phyloP scores from a whole-genome alignment of 2,797 vertebrate species.

The Varecia variegata region DNA sequence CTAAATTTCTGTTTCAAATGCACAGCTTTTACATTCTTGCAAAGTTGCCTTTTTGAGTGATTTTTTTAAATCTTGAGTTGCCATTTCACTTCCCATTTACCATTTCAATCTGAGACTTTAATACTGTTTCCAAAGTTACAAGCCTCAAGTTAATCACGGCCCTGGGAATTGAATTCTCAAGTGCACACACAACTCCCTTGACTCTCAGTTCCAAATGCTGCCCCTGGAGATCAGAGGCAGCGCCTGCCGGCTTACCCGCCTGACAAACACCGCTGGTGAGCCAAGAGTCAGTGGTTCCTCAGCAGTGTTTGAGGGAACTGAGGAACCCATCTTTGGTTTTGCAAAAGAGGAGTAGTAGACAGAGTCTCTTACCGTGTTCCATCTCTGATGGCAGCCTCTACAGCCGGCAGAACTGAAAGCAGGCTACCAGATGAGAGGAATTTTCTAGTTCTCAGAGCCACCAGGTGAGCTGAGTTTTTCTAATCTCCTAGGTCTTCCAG shows the following conservation, averaged over 20 bases:
- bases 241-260: slow-evolving; percentile 7
- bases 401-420: neutral
- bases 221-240: slow-evolving; percentile 55
- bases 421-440: neutral
- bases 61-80: slow-evolving; percentile 55
- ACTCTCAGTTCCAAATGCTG: slow-evolving; percentile 68
- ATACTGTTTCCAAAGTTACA: slow-evolving; percentile 77
- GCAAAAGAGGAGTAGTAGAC: slow-evolving; percentile 42
- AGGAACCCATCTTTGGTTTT: slow-evolving; percentile 56
- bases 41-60: slow-evolving; percentile 37
- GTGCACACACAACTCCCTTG: slow-evolving; percentile 51
- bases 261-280: slow-evolving; percentile 75
- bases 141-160: slow-evolving; percentile 69
- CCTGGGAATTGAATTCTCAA: slow-evolving; percentile 75
- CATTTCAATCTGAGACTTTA: slow-evolving; percentile 64
- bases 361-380: neutral
- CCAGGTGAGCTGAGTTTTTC: neutral
- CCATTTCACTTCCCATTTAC: slow-evolving; percentile 54
- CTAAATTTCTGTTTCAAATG: slow-evolving; percentile 46
- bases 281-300: slow-evolving; percentile 53
- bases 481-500: neutral
- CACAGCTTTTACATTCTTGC: slow-evolving; percentile 52
- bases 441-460: neutral
- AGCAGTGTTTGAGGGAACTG: neutral
- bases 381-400: neutral